Evolutionary conservation across 2,888 invertebrate species (phyloP), one percentile per base, ranked within the genome.

Genomic region (Caenorhabditis wallacei): DNA sequence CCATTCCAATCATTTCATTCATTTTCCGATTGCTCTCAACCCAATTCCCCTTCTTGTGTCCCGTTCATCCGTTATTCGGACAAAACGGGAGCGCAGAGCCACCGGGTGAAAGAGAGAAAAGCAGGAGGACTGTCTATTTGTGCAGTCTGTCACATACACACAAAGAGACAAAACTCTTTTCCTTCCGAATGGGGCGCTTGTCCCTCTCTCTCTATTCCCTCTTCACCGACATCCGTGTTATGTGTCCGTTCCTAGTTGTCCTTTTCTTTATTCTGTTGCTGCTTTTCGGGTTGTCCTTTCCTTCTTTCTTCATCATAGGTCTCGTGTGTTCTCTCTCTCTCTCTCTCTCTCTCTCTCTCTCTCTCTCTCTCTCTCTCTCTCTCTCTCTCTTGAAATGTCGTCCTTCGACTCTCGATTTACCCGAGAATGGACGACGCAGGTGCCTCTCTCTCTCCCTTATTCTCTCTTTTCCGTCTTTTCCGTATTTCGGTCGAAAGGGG

Each of bases 151-250:
- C 68, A 68, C 76, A 75, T 46, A 57, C 30, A 57, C 46, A 68
- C 75, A 53, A 48, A 59, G 48, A 63, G 54, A 54, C 61, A 56
- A 54, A 43, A 46, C 63, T 22, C 57, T 30, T 35, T 40, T 40
- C 16, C 2, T 48, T 40, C 61, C 61, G 61, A 75, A 75, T 66
- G 59, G 66, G 22, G 18, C 26, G 48, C 48, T 40, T 40, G 71
- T 71, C 70, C 70, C 70, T 54, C 40, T 24, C 16, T 54, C 53
- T 18, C 61, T 8, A 35, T 46, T 48, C 51, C 43, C 59, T 43
- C 40, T 51, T 48, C 63, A 46, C 56, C 46, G n/a, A 75, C 75
- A 75, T 75, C 75, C 75, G 75, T 75, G 59, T 76, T 76, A 53
- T 26, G 22, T 37, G 63, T 43, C 43, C 68, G 20, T 35, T 26